Percentiles rank a stretch among this genome's conserved stretches.
Conservation (phyloP, 2,113 vertebrate genomes). For the Caranx ignobilis region DNA sequence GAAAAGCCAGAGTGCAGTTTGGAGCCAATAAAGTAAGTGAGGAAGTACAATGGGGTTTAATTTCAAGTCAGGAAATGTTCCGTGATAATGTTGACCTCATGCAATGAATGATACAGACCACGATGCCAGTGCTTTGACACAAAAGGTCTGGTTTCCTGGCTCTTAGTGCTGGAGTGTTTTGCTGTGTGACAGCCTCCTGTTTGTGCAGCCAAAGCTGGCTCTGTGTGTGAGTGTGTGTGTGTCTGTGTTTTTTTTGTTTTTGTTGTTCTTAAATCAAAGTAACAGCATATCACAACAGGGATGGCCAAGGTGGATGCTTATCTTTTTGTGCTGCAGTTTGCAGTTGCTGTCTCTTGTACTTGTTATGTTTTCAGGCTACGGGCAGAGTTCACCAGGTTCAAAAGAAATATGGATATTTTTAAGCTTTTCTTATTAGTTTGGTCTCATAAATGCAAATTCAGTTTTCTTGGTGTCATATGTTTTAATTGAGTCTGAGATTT, state of each 20-base stretch:
- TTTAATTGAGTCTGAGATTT: neutral
- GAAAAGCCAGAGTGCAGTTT: slow-evolving; percentile 99
- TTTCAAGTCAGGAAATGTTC: slow-evolving; percentile 19
- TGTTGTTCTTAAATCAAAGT: neutral
- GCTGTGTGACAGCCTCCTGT: neutral
- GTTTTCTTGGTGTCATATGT: neutral
- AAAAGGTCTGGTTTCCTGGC: neutral
- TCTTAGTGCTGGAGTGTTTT: neutral
- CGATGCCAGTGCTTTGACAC: slow-evolving; percentile 14
- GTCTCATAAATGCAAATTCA: neutral
- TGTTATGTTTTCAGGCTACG: neutral
- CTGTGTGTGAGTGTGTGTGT: neutral
- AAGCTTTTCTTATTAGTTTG: neutral
- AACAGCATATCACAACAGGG: neutral
- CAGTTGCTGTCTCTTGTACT: slow-evolving; percentile 6
- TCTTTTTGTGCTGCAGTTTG: neutral
- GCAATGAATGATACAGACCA: neutral
- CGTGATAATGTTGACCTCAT: slow-evolving; percentile 13
- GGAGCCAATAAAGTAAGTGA: slow-evolving; percentile 97
- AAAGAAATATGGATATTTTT: neutral
- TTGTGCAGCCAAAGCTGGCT: neutral
- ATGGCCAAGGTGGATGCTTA: neutral
- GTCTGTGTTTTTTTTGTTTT: neutral
- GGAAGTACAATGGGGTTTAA: neutral
- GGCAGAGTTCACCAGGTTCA: neutral